Conservation (phyloP, 2,888 invertebrate species). For the Pecten maximus region DNA sequence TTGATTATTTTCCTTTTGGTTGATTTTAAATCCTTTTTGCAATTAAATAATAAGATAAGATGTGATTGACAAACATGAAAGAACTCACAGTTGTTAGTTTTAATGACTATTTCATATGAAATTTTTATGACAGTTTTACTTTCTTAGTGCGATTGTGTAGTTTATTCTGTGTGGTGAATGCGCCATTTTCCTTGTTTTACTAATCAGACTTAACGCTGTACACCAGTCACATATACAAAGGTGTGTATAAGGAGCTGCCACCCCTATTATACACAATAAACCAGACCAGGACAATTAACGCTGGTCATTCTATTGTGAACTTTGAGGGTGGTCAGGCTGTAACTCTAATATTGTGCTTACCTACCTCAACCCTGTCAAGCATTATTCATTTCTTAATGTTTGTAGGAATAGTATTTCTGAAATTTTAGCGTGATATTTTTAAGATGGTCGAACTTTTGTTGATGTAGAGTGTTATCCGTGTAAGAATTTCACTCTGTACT, state of each 20-base stretch:
- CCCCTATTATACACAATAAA: not conserved
- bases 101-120: too few relatives aligned
- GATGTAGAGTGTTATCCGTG: not conserved
- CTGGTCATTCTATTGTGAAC: not conserved
- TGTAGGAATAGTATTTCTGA: not conserved
- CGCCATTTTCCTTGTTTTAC: constrained; percentile 3
- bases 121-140: not conserved
- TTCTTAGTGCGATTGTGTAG: not conserved
- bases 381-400: not conserved
- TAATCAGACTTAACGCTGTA: constrained; percentile 35
- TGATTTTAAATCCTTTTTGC: too few relatives aligned
- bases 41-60: too few relatives aligned
- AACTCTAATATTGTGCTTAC: constrained; percentile 10
- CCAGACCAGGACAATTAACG: not conserved
- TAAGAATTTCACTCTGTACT: not conserved
- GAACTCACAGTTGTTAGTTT: too few relatives aligned
- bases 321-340: not conserved
- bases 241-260: constrained; percentile 23
- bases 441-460: not conserved
- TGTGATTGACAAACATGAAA: too few relatives aligned
- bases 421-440: not conserved
- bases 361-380: constrained; percentile 5
- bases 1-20: too few relatives aligned
- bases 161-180: not conserved
- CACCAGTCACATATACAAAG: constrained; percentile 10